Base-by-base conservation (phyloP, 2,888 invertebrate species). In the Drosophila borborema region DNA sequence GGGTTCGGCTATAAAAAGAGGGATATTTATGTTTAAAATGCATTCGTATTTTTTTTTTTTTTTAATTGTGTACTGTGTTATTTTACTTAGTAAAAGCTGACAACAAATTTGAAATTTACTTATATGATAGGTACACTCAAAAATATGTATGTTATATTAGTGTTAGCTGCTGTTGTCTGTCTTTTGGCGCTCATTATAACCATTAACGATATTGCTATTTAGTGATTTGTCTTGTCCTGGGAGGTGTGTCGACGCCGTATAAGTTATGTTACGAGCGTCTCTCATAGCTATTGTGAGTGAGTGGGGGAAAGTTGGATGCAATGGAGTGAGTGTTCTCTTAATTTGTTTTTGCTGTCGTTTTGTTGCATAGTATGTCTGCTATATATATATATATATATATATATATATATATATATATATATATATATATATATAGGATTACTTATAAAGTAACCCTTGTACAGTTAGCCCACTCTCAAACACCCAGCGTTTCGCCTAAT, bases 21-120 rank as follows among this genome's bases (percentile, higher is more conserved):
- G 20, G 14, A 8, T 23, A 53, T 63, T 55, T 67, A 71, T 61
- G n/a, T 72, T 82, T 85, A 85, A 79, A 81, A 80, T 86, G 88
- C 74, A 72, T 75, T 77, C 59, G 40, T 48, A 23, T 20, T 31
- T 9, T 28, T 49, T n/a, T 31, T 0, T 23, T 31, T 81, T 16
- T 58, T 73, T 64, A 73, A 77, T 74, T 77, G 49, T 76, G 74
- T 59, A 54, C 68, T 71, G 38, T 55, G 56, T 74, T 60, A 28
- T 73, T 65, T 79, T 90, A 83, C 72, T 83, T 82, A 78, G 83
- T 83, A 81, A 86, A 86, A 86, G 86, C 86, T 90, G 86, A 86
- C 86, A 86, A 86, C 86, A 86, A 86, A 86, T 86, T 86, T 82
- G 81, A 88, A 86, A 81, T 86, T 55, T 55, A 81, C 89, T 81